Percentiles rank a stretch among this genome's conserved stretches.
Evolutionary conservation across 1,140 invertebrate species (phyloP).

Genomic region (Thaumatotibia leucotreta): DNA sequence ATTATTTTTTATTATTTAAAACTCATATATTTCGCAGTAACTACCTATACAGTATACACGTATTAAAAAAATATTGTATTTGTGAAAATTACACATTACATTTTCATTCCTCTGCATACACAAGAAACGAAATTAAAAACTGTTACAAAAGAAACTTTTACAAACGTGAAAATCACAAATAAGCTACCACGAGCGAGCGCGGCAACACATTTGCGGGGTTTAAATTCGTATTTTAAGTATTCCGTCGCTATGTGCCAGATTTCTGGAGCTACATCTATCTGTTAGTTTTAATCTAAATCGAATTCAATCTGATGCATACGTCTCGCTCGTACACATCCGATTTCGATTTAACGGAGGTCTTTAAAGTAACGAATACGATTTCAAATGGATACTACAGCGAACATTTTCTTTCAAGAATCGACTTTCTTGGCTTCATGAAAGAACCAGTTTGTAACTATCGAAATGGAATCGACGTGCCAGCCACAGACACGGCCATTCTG

Average conservation of each 20-base stretch:
- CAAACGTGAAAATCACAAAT: not conserved
- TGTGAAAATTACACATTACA: no score
- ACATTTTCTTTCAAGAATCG: constrained; percentile 20
- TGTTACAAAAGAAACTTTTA: no score
- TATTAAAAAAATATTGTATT: no score
- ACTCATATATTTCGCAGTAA: no score
- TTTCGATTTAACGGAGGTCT: not conserved
- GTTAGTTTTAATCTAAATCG: not conserved
- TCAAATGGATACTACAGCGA: constrained; percentile 1
- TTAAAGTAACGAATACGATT: no score
- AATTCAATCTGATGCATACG: not conserved
- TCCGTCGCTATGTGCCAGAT: not conserved
- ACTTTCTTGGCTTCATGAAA: constrained; percentile 23
- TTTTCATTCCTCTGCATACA: no score
- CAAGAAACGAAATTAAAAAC: not conserved
- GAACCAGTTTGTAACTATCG: constrained; percentile 42
- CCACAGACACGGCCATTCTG: constrained; percentile 21
- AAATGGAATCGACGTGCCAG: constrained; percentile 31
- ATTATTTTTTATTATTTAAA: no score
- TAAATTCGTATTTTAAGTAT: not conserved
- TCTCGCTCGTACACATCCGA: not conserved
- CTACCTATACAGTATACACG: no score
- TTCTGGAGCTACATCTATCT: not conserved
- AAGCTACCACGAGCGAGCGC: not conserved
- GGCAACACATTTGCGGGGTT: not conserved